Conservation (phyloP, 2,888 invertebrate genomes). For the Melanophora roralis region DNA sequence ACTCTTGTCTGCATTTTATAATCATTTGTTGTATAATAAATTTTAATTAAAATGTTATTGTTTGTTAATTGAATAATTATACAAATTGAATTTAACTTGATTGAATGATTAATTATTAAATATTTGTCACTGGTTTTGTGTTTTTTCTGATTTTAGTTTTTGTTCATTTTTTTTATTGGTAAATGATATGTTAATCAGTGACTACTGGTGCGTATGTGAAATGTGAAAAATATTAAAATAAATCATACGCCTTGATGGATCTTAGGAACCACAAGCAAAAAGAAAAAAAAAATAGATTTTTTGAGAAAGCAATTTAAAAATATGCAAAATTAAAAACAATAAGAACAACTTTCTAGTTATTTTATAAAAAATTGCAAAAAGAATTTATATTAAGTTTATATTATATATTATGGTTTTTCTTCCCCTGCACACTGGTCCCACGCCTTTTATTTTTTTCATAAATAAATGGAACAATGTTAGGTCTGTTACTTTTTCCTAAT, state of each 20-base stretch:
- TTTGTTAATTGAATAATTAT: conserved; percentile 39
- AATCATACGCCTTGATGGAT: neutral
- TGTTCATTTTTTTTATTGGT: neutral
- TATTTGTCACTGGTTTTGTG: neutral
- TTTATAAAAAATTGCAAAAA: too few species aligned
- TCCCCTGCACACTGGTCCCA: too few species aligned
- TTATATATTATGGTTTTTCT: too few species aligned
- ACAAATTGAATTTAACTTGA: conserved; percentile 16
- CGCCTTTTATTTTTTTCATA: too few species aligned
- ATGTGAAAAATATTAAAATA: neutral
- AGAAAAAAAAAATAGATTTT: too few species aligned
- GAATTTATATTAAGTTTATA: too few species aligned
- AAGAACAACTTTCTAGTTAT: too few species aligned
- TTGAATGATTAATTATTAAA: neutral
- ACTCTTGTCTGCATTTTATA: neutral
- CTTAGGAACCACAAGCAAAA: too few species aligned
- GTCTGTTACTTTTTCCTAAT: too few species aligned
- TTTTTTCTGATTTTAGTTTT: neutral
- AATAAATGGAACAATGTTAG: too few species aligned
- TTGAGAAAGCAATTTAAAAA: too few species aligned
- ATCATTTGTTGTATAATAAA: neutral
- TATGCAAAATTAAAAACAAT: too few species aligned
- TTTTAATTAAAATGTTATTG: conserved; percentile 38
- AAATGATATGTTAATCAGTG: neutral
- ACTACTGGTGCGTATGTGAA: neutral